Conservation (phyloP, 2,888 invertebrate species). For the Venustoraphidia nigricollis region DNA sequence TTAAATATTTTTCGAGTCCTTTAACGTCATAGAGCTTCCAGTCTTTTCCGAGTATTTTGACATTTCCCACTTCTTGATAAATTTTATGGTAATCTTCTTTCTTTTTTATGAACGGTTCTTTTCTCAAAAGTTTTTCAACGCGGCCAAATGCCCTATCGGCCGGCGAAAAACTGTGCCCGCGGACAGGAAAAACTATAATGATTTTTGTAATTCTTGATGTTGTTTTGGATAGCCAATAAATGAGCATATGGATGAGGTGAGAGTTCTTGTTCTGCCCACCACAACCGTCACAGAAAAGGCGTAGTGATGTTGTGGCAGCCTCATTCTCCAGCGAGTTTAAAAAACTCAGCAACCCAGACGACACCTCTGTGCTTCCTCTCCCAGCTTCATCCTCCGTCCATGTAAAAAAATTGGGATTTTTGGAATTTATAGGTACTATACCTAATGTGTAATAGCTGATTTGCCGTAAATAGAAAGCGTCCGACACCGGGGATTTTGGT, state of each 20-base stretch:
- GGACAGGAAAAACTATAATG: conserved; percentile 3
- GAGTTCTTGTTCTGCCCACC: conserved; percentile 14
- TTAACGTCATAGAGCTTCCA: too few relatives aligned
- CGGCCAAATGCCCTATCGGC: conserved; percentile 6
- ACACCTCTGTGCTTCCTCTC: conserved; percentile 13
- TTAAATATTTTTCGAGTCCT: too few relatives aligned
- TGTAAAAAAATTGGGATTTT: conserved; percentile 12
- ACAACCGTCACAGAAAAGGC: conserved; percentile 15
- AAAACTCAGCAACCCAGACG: conserved; percentile 10
- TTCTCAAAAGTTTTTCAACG: conserved; percentile 1
- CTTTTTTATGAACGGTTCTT: too few relatives aligned
- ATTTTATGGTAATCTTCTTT: too few relatives aligned
- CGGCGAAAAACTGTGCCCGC: conserved; percentile 7
- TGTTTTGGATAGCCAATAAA: conserved; percentile 9
- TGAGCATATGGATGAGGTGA: conserved; percentile 12
- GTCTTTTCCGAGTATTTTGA: too few relatives aligned
- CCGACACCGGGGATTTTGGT: conserved; percentile 15
- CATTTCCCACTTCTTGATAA: too few relatives aligned
- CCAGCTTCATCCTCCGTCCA: conserved; percentile 12
- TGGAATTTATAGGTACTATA: conserved; percentile 12
- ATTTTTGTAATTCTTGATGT: background rate
- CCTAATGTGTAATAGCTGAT: conserved; percentile 14
- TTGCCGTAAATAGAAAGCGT: conserved; percentile 15
- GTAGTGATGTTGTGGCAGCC: conserved; percentile 6
- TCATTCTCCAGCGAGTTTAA: conserved; percentile 2